Evolutionary conservation across 2,113 vertebrate genomes (phyloP).

Genomic region (Neopipo cinnamomea): DNA sequence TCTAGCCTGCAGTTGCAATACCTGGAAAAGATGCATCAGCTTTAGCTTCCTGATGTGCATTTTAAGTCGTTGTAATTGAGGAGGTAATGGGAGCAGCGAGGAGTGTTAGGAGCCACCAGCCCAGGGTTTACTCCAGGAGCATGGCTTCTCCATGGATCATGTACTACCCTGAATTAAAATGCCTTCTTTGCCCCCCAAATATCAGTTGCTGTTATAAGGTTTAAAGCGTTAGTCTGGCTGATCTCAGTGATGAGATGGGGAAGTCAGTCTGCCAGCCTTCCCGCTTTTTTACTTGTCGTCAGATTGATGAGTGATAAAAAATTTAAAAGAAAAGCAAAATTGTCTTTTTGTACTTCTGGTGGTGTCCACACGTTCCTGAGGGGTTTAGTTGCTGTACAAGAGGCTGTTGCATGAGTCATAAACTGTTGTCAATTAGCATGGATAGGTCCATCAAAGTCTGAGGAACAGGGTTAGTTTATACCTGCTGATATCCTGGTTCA

Average conservation of each 20-base stretch:
- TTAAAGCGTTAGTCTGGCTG: neutral
- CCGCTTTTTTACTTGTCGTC: neutral
- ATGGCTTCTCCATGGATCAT: neutral
- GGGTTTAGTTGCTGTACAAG: constrained; percentile 16
- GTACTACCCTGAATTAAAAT: neutral
- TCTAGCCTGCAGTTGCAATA: neutral
- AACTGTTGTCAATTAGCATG: neutral
- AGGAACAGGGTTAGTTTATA: neutral
- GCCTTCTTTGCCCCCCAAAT: neutral
- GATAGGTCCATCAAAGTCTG: neutral
- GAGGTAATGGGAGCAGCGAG: neutral
- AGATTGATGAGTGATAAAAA: neutral
- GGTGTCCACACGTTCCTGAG: neutral
- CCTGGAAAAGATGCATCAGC: neutral
- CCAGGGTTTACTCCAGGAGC: neutral
- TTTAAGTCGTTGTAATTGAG: neutral
- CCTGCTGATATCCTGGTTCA: neutral
- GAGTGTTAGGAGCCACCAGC: neutral
- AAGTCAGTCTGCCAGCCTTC: neutral
- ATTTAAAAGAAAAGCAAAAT: neutral
- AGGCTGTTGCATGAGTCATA: neutral
- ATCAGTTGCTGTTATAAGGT: neutral
- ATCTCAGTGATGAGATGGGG: neutral
- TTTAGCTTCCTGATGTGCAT: neutral
- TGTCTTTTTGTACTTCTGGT: neutral